Conservation (phyloP, 2,888 invertebrate genomes). For the Caenorhabditis sp. region DNA sequence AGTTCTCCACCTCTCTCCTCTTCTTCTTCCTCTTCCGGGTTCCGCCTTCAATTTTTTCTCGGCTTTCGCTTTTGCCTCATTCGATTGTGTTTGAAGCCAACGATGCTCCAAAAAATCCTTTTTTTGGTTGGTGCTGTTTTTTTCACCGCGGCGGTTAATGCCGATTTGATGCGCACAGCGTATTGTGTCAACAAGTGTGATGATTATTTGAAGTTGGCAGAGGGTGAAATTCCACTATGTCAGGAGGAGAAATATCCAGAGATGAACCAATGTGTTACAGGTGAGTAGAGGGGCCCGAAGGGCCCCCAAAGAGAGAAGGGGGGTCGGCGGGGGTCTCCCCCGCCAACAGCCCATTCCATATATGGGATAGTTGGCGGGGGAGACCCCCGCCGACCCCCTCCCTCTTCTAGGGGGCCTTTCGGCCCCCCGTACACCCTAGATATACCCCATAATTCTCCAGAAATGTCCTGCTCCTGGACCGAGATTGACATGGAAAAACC, state of each 20-base stretch:
- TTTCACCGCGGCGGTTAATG: too few species aligned
- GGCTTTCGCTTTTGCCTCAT: not conserved
- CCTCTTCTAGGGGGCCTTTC: too few species aligned
- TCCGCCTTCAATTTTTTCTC: not conserved
- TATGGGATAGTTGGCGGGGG: too few species aligned
- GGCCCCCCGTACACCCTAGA: too few species aligned
- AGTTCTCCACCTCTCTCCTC: not conserved
- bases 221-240: conserved; percentile 41
- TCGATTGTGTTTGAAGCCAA: not conserved
- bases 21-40: not conserved
- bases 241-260: conserved; percentile 30
- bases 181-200: conserved; percentile 44
- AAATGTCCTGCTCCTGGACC: conserved; percentile 48
- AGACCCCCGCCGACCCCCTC: too few species aligned
- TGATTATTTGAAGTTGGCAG: conserved; percentile 44
- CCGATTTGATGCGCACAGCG: conserved; percentile 22
- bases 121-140: not conserved
- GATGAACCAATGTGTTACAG: conserved; percentile 49
- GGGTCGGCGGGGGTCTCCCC: too few species aligned
- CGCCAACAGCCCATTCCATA: too few species aligned
- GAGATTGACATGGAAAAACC: conserved; percentile 46
- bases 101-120: not conserved
- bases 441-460: conserved; percentile 20
- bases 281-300: too few species aligned
- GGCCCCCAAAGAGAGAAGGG: too few species aligned